Evolutionary conservation across 2,888 invertebrate genomes (phyloP), one percentile per base, ranked within the genome.

Genomic region (Trilocha varians): DNA sequence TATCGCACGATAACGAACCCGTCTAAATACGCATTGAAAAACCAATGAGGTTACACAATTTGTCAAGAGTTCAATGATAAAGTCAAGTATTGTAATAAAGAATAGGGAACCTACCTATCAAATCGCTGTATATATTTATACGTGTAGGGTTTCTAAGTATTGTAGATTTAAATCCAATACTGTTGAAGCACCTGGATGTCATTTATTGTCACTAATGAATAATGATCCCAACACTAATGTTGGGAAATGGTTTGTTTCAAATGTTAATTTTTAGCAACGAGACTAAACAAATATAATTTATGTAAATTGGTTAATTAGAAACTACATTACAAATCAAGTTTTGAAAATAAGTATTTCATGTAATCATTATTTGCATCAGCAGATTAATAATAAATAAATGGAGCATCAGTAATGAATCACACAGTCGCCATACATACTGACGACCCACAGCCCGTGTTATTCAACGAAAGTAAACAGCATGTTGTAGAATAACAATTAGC

Each of bases 401-500:
- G 52, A 57, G 50, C 50, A 62, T 55, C 58, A 56, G 57, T 47
- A 62, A 62, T 76, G 65, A 74, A 67, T 72, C 70, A 74, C 59
- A 57, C 50, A 58, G 53, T 52, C 50, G 44, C 50, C 50, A 55
- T 55, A 54, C 55, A 58, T 54, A 63, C 64, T 62, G 64, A 60
- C 62, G 52, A 71, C 71, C 59, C 62, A 64, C 63, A 55, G 61
- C 56, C 58, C 64, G 70, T 72, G 59, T 60, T 66, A 78, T 76
- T 82, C 79, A 82, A 73, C 70, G 82, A 83, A 84, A 84, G 82
- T 82, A 80, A 84, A 78, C 76, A 78, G 73, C 70, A 69, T 70
- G 69, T 65, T 73, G 72, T 75, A 66, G 78, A 80, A 80, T 83
- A 78, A 77, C 71, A 82, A 78, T 80, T 75, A 80, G 67, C 59